These are phyloP conservation scores for Nerophis ophidion DNA, from an alignment of 2,113 vertebrate genomes.

Conservation along the genomic window DNA sequence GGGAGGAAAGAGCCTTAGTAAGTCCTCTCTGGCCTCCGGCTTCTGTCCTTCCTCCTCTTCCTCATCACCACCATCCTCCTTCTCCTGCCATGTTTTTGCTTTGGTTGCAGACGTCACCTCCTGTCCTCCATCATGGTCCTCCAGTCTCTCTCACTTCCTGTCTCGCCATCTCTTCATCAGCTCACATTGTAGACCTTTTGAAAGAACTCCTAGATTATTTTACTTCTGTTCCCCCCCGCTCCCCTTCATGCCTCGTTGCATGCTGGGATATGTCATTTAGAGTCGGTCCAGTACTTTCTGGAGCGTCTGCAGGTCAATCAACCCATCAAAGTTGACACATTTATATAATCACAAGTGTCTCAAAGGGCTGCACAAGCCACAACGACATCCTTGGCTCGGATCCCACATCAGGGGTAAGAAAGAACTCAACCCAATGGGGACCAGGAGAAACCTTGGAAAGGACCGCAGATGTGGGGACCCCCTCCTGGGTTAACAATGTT, in stretches of 20 bases:
- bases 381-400: no score
- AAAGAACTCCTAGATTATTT: slow-evolving; percentile 56
- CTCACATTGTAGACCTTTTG: no score
- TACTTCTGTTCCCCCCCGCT: not conserved
- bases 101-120: slow-evolving; percentile 18
- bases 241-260: slow-evolving; percentile 35
- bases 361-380: no score
- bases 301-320: no score
- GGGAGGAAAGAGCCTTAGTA: slow-evolving; percentile 78
- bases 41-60: slow-evolving; percentile 50
- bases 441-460: no score
- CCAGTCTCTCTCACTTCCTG: slow-evolving; percentile 17
- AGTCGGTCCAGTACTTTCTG: no score
- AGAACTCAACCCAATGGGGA: no score
- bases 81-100: slow-evolving; percentile 14
- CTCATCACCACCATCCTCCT: slow-evolving; percentile 36
- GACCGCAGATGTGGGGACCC: no score
- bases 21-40: slow-evolving; percentile 68
- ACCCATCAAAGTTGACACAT: no score
- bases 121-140: slow-evolving; percentile 42
- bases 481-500: no score
- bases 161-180: not conserved
- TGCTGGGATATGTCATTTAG: slow-evolving; percentile 31
- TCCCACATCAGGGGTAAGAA: no score
- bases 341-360: no score